Percentiles rank a stretch among this genome's conserved stretches.
phyloP scores from a whole-genome alignment of 2,888 invertebrate species.

The Mythimna ferrago region DNA sequence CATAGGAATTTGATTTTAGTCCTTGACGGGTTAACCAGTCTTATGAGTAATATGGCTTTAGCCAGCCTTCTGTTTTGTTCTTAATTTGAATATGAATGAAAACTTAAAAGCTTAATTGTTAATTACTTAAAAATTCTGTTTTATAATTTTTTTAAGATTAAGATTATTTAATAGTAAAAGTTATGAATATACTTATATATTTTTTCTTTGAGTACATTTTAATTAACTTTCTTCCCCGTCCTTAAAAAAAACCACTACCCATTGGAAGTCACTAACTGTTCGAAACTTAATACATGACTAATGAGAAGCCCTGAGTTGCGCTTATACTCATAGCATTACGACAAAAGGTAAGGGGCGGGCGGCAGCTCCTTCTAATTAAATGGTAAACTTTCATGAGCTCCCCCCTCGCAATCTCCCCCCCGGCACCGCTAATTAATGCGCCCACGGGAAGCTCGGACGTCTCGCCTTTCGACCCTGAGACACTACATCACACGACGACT shows the following conservation, averaged over 20 bases:
- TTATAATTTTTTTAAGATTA: neutral
- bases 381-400: conserved; percentile 90
- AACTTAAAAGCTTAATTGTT: neutral
- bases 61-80: neutral
- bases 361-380: conserved; percentile 89
- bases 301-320: conserved; percentile 85
- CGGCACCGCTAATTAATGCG: conserved; percentile 88
- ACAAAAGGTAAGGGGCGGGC: conserved; percentile 83
- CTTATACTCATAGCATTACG: conserved; percentile 84
- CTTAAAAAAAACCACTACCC: conserved; percentile 8
- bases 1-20: neutral
- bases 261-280: conserved; percentile 65
- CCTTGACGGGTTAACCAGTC: too few relatives aligned
- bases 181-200: neutral
- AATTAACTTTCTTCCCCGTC: neutral
- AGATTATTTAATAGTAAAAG: neutral
- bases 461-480: conserved; percentile 69
- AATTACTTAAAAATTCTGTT: neutral
- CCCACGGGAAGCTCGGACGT: conserved; percentile 84
- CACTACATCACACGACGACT: conserved; percentile 67
- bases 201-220: neutral
- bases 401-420: conserved; percentile 61
- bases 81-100: neutral
- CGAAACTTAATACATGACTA: conserved; percentile 79
- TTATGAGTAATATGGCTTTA: neutral